Base-by-base conservation (phyloP, 2,888 invertebrate genomes). In the Cyclophora punctaria region DNA sequence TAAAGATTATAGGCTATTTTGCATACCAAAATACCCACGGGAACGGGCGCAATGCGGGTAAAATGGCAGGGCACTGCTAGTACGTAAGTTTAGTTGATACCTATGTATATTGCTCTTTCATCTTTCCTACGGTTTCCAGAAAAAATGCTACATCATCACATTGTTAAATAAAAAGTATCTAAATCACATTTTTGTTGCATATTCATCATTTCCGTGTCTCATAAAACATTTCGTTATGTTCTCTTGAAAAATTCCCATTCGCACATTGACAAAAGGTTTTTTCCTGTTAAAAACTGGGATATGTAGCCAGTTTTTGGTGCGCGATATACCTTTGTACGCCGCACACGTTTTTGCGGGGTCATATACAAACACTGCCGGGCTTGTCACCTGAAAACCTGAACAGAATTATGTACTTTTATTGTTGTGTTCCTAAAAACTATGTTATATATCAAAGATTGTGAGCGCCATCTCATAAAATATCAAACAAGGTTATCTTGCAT, bases 231-330 rank as follows among this genome's bases (percentile, higher is more conserved):
- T 50, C 52, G 55, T 60, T 59, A 60, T 54, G 58, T 49, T 50
- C 49, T 54, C 48, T 60, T 63, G 63, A 70, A 73, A 71, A 67
- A 68, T 59, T 62, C 54, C 63, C 63, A 53, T 68, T 68, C 61
- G 57, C 69, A 66, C 66, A 58, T 69, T 67, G 64, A 76, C 74
- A 77, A 78, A 70, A 67, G 68, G 62, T 66, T 64, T 75, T 72
- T 67, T 59, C 49, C 62, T 59, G 58, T 55, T 63, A 66, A 72
- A 73, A 70, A 67, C 67, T 58, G 59, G 58, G 49, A 47, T 47
- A 52, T 49, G 54, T 56, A 46, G 60, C 54, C 58, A 56, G 59
- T 57, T 66, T 70, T 70, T 71, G 60, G 59, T 52, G 62, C 64
- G 59, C 60, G 54, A 55, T 51, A 59, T 62, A 58, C 63, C 66